Conservation (phyloP, 2,113 vertebrate genomes). For the Columbina picui region DNA sequence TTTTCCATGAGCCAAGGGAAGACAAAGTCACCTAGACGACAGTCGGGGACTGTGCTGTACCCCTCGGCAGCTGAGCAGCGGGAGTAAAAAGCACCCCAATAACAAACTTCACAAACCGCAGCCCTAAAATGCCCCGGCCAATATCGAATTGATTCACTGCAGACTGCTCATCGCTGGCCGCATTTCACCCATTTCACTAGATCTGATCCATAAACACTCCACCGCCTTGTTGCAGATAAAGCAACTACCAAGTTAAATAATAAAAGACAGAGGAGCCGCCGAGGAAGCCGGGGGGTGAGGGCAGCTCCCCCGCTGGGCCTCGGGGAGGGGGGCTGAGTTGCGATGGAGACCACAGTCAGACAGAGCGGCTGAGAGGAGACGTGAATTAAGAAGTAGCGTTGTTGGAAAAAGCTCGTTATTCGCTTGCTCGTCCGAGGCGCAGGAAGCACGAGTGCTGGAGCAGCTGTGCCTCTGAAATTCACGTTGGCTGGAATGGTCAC, state of each 20-base stretch:
- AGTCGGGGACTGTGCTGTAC: neutral
- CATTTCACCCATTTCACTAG: fast-evolving
- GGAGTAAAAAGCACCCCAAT: fast-evolving
- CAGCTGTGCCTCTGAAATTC: neutral
- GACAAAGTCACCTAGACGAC: neutral
- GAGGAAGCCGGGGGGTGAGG: fast-evolving
- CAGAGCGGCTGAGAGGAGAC: fast-evolving
- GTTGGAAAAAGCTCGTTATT: neutral
- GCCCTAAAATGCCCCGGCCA: neutral
- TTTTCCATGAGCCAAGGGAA: neutral
- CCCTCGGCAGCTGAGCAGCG: neutral
- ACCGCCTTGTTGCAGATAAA: neutral
- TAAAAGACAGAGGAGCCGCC: neutral
- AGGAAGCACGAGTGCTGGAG: neutral
- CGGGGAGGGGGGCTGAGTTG: neutral
- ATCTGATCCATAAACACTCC: neutral
- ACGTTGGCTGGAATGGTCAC: neutral
- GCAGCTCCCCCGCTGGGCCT: neutral
- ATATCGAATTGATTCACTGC: neutral
- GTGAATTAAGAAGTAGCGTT: neutral
- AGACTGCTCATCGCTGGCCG: neutral
- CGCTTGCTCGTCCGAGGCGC: neutral
- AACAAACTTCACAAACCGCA: neutral
- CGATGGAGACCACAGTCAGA: neutral
- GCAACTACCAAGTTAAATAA: too few species aligned